These are phyloP conservation scores for Hylaeus anthracinus DNA, from an alignment of 1,140 invertebrate species.

Conservation along the genomic window DNA sequence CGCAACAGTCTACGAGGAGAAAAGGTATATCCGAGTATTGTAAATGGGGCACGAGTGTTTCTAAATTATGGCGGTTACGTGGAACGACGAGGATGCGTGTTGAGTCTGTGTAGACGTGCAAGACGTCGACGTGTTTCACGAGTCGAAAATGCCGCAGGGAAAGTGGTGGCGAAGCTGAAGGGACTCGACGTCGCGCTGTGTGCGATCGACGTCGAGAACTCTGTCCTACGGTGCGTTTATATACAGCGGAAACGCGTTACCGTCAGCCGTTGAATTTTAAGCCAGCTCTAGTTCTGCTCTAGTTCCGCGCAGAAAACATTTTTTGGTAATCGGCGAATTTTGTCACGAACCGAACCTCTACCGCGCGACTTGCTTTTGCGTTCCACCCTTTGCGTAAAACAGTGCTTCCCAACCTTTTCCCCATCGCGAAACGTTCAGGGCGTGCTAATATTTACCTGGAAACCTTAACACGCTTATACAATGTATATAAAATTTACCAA, in stretches of 20 bases:
- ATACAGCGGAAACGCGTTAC: slow-evolving; percentile 22
- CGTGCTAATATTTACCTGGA: too few relatives aligned
- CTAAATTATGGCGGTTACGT: slow-evolving; percentile 64
- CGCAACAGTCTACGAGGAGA: too few relatives aligned
- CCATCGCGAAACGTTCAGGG: too few relatives aligned
- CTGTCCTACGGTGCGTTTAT: background rate
- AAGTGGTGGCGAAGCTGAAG: slow-evolving; percentile 28
- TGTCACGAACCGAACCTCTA: too few relatives aligned
- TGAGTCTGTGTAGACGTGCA: slow-evolving; percentile 36
- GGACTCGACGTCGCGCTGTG: too few relatives aligned
- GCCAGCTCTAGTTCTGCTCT: background rate
- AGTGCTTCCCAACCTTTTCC: too few relatives aligned
- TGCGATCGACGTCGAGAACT: slow-evolving; percentile 33
- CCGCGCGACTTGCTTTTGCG: too few relatives aligned
- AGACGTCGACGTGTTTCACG: slow-evolving; percentile 18
- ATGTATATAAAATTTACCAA: too few relatives aligned
- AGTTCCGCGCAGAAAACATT: too few relatives aligned
- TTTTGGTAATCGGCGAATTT: too few relatives aligned
- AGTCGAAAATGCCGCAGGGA: slow-evolving; percentile 28
- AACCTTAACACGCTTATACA: too few relatives aligned
- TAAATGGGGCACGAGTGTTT: slow-evolving; percentile 39
- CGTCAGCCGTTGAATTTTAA: background rate
- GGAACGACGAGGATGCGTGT: slow-evolving; percentile 41
- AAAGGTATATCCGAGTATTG: slow-evolving; percentile 25
- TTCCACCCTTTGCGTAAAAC: too few relatives aligned